A percentile compares a stretch with the other conserved stretches of the same genome.
Conservation (phyloP, 1,140 invertebrate species). For the Bactericera cockerelli region DNA sequence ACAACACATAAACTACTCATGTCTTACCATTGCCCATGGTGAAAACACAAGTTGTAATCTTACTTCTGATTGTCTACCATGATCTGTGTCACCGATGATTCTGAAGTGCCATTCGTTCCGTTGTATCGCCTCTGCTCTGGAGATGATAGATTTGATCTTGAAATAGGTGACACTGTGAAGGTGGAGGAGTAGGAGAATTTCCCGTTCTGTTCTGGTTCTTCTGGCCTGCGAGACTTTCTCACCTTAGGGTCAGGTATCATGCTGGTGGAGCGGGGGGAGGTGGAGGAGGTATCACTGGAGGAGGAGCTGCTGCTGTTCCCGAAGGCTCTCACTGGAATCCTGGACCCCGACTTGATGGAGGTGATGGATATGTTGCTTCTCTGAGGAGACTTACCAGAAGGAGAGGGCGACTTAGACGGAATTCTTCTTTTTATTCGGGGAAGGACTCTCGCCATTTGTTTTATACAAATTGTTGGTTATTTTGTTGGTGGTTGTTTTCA, state of each 20-base stretch:
- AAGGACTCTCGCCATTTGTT: conserved; percentile 9
- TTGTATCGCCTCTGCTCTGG: conserved; percentile 9
- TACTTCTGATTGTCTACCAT: conserved; percentile 15
- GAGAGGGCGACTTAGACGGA: conserved; percentile 11
- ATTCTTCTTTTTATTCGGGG: conserved; percentile 12
- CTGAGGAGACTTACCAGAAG: conserved; percentile 7
- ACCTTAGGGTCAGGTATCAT: conserved; percentile 13
- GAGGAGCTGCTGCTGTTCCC: background rate
- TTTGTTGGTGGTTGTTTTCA: conserved; percentile 17
- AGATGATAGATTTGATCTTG: conserved; percentile 12
- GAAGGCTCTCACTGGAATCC: conserved; percentile 17
- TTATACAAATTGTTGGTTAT: conserved; percentile 8
- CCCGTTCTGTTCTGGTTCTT: conserved; percentile 10
- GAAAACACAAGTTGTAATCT: background rate
- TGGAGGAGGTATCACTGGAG: background rate
- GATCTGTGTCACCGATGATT: conserved; percentile 16
- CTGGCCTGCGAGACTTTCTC: conserved; percentile 13
- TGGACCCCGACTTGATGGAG: conserved; percentile 19
- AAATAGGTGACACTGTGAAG: background rate
- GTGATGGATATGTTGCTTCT: conserved; percentile 12
- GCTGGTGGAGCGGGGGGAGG: background rate
- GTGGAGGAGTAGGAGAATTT: conserved; percentile 14
- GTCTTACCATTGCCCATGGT: background rate
- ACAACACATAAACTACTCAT: too few relatives aligned
- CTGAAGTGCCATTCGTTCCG: conserved; percentile 6